Conservation (phyloP, 2,113 vertebrate species). For the Delphinus delphis region DNA sequence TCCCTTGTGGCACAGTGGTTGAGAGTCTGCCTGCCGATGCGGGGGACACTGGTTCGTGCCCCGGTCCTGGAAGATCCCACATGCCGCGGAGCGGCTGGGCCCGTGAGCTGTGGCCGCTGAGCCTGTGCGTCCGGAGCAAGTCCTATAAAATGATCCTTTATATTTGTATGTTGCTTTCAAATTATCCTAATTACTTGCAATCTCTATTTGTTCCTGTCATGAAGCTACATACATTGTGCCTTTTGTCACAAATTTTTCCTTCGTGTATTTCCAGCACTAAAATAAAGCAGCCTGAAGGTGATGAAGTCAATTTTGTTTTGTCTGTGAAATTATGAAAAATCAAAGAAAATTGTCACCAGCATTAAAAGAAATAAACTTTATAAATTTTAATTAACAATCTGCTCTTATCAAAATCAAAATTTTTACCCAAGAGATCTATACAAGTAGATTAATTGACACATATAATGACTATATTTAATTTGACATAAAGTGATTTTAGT, state of each 20-base stretch:
- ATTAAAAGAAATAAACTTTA: neutral
- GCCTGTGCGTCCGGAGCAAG: too few relatives aligned
- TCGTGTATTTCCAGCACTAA: neutral
- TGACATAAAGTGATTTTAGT: constrained; percentile 29
- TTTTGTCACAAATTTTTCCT: neutral
- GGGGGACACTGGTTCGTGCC: too few relatives aligned
- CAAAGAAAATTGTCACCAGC: neutral
- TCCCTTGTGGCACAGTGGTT: too few relatives aligned
- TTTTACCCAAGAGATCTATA: neutral
- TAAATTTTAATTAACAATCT: neutral
- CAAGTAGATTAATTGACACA: neutral
- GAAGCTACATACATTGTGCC: neutral
- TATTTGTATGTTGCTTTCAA: neutral
- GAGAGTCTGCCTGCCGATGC: too few relatives aligned
- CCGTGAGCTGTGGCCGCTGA: too few relatives aligned
- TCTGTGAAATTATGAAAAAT: neutral
- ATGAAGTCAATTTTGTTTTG: constrained; percentile 4
- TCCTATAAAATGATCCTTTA: neutral
- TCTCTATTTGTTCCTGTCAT: neutral
- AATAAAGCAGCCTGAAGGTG: neutral
- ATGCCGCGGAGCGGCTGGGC: too few relatives aligned
- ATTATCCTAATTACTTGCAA: neutral
- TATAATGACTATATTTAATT: constrained; percentile 25
- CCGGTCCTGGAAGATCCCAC: too few relatives aligned
- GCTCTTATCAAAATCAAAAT: neutral